Base-by-base conservation (phyloP, 2,888 invertebrate species). In the Drosophila colorata region DNA sequence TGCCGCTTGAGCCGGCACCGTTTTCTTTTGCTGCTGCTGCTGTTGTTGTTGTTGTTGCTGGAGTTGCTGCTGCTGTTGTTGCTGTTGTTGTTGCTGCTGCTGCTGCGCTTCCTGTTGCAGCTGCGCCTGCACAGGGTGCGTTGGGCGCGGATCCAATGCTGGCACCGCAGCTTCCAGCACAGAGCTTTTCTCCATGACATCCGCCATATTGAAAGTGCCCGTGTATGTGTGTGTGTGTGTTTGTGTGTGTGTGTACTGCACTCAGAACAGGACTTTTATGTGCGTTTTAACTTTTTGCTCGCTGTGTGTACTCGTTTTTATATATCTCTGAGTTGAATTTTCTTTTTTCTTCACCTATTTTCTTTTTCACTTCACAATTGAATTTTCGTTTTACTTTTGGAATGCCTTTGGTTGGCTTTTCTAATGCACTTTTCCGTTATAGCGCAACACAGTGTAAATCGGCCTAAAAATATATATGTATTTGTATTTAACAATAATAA, bases 181-280 rank as follows among this genome's bases (percentile, higher is more conserved):
- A 58, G 87, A 91, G 91, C 90, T 91, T 91, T 90, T 91, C 88
- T 90, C 91, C 89, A 91, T 80, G 74, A 90, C 87, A 83, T 90
- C 90, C 90, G 90, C 90, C 90, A 90, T 90, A 81, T 82, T 89
- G 76, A 83, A 90, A 89, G 69, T 71, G 74, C 43, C 56, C 61
- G 41, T 71, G 53, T 67, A 35, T 71, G 37, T 68, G 7, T 65
- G 48, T 66, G 28, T 58, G 23, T n/a, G n/a, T n/a, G n/a, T n/a
- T n/a, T n/a, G n/a, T 74, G 46, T 68, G 61, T 61, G 44, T 68
- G 43, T 40, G 67, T 63, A 75, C 66, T 80, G 89, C 78, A 87
- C 74, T 77, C 66, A 71, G 72, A 64, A 64, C 66, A 81, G 88
- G 81, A 87, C 59, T 75, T 66, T 61, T 49, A 51, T 69, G 43